Base-by-base conservation (phyloP, 2,888 invertebrate genomes). In the Alsophila aescularia region DNA sequence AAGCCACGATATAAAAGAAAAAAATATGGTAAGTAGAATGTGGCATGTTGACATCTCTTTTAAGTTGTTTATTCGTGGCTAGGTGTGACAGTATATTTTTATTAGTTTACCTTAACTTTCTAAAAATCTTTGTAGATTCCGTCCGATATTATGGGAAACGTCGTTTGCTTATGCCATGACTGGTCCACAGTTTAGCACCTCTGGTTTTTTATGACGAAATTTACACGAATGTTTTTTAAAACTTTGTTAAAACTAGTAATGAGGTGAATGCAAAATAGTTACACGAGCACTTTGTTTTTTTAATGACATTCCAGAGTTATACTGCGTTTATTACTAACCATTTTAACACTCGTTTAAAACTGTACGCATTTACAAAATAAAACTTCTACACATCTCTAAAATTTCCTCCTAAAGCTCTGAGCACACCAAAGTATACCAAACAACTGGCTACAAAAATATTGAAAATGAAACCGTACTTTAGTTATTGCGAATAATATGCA, bases 401-500 rank as follows among this genome's bases (percentile, higher is more conserved):
- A 7, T 27, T 21, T 4, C 14, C 14, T 12, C 6, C 14, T 43
- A 31, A 57, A 42, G 45, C 35, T 41, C 75, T 74, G 63, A 65
- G 68, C 70, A 66, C 68, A 62, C 56, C 76, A 69, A 75, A 74
- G 67, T 66, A 69, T 71, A 67, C 66, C 54, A 65, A 65, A 70
- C 67, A 67, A 88, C 87, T 85, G 79, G 77, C 65, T 60, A 64
- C 62, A 69, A 60, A 78, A 76, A 50, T 42, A 52, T 68, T 75
- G 85, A 83, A 85, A 88, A 70, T 75, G 84, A 85, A 87, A 81
- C 75, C 57, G 61, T 70, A 66, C 76, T 73, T 70, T 73, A 66
- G 62, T 29, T 74, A 34, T 77, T 77, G 84, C 85, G 79, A 88
- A 90, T 87, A 86, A 85, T 87, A 89, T 90, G 85, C 85, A 87